A percentile compares a stretch with the other conserved stretches of the same genome.
phyloP scores from a whole-genome alignment of 2,888 invertebrate genomes.

The Tigriopus californicus region DNA sequence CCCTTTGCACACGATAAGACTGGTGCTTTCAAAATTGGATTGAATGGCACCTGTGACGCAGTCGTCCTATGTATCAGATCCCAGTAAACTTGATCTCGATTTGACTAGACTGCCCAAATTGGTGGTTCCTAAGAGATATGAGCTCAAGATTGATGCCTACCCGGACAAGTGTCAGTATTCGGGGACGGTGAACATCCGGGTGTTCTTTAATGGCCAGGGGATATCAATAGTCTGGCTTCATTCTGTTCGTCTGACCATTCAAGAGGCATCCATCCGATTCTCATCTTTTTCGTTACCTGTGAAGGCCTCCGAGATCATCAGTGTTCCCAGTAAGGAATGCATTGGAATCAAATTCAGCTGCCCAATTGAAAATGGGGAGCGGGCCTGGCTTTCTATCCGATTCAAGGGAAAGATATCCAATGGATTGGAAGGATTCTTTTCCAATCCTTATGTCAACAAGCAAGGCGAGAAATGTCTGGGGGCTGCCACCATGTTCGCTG shows the following conservation, averaged over 20 bases:
- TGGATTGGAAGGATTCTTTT: neutral
- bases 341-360: neutral
- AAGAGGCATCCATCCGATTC: neutral
- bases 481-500: slow-evolving; percentile 77
- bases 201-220: neutral
- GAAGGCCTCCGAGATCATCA: neutral
- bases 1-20: too few species aligned
- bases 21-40: too few species aligned
- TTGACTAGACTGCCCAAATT: neutral
- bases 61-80: too few species aligned
- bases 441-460: neutral
- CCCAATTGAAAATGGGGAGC: neutral
- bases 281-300: neutral
- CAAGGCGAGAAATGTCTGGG: slow-evolving; percentile 57
- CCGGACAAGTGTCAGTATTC: neutral
- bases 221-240: neutral
- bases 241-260: neutral
- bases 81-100: neutral
- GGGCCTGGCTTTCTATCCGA: neutral
- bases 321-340: neutral
- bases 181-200: neutral
- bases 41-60: too few species aligned
- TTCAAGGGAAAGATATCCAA: neutral
- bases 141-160: neutral
- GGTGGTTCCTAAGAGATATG: neutral